A percentile compares a stretch with the other conserved stretches of the same genome.
These are phyloP conservation scores for Melanophora roralis DNA, from an alignment of 2,888 invertebrate genomes.

Conservation along the genomic window DNA sequence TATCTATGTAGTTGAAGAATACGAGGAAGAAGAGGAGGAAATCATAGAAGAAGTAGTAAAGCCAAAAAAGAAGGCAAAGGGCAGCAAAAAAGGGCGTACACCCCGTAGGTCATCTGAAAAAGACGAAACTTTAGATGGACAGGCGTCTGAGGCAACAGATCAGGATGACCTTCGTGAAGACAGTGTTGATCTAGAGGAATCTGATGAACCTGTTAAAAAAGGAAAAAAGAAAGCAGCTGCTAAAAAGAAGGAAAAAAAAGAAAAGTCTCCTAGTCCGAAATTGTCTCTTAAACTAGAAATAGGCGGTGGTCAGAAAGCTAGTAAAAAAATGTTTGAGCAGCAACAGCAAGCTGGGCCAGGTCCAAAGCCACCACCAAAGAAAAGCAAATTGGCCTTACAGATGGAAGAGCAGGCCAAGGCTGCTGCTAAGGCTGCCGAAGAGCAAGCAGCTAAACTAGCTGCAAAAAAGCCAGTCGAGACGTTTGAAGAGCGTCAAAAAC, in stretches of 20 bases:
- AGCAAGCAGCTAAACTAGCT: conserved; percentile 70
- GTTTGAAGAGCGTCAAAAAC: conserved; percentile 74
- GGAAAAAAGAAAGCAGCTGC: conserved; percentile 73
- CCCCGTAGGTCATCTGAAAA: conserved; percentile 71
- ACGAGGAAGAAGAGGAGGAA: conserved; percentile 73
- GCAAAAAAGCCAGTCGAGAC: conserved; percentile 73
- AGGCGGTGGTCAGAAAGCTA: conserved; percentile 74
- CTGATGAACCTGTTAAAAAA: conserved; percentile 72
- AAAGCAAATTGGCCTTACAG: conserved; percentile 75
- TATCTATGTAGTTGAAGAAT: conserved; percentile 77
- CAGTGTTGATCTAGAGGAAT: conserved; percentile 70
- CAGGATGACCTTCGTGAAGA: conserved; percentile 71
- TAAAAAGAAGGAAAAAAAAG: conserved; percentile 75
- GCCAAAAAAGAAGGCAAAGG: conserved; percentile 71
- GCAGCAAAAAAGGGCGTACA: conserved; percentile 67
- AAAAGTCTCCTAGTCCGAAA: conserved; percentile 75
- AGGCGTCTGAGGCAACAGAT: conserved; percentile 64
- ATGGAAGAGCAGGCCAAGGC: conserved; percentile 76
- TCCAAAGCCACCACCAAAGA: conserved; percentile 75
- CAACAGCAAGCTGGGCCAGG: conserved; percentile 65
- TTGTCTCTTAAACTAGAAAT: conserved; percentile 75
- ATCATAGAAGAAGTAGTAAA: conserved; percentile 71
- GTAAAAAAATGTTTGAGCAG: conserved; percentile 76
- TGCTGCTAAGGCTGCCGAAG: conserved; percentile 74
- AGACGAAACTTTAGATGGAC: conserved; percentile 66